Percentiles rank a stretch among this genome's conserved stretches.
Evolutionary conservation across 2,888 invertebrate genomes (phyloP).

Genomic region (Fragum fragum): DNA sequence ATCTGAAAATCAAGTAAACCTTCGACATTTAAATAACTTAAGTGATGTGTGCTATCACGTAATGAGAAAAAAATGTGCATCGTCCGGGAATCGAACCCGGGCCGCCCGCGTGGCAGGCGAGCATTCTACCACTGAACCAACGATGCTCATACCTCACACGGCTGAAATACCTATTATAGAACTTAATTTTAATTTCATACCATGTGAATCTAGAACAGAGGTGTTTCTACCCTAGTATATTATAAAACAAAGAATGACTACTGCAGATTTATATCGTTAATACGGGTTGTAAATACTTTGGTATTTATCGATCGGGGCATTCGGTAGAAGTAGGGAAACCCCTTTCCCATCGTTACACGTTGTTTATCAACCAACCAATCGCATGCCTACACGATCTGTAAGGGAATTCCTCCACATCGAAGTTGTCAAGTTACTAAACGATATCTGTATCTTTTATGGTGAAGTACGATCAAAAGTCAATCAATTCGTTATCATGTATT

Average conservation of each 20-base stretch:
- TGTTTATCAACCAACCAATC: conserved; percentile 33
- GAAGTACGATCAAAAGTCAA: not conserved
- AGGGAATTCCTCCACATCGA: conserved; percentile 3
- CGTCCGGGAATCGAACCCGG: conserved; percentile 66
- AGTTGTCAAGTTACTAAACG: not conserved
- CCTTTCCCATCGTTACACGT: conserved; percentile 31
- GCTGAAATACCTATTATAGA: not conserved
- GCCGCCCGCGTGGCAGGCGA: conserved; percentile 67
- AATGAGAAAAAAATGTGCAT: conserved; percentile 59
- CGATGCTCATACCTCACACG: conserved; percentile 36
- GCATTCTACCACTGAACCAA: conserved; percentile 69
- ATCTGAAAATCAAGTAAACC: too few species aligned
- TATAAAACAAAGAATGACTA: not conserved
- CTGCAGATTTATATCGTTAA: too few species aligned
- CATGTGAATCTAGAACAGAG: not conserved
- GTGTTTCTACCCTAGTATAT: not conserved
- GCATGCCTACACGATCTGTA: conserved; percentile 28
- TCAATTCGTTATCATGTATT: not conserved
- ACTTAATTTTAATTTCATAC: not conserved
- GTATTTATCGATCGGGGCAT: too few species aligned
- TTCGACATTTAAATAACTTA: too few species aligned
- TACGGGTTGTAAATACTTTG: too few species aligned
- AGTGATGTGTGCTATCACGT: too few species aligned
- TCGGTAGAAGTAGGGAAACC: too few species aligned
- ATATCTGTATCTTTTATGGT: not conserved